Percentiles rank a stretch among this genome's conserved stretches.
Conservation (phyloP, 2,888 invertebrate species). For the Isoperla grammatica region DNA sequence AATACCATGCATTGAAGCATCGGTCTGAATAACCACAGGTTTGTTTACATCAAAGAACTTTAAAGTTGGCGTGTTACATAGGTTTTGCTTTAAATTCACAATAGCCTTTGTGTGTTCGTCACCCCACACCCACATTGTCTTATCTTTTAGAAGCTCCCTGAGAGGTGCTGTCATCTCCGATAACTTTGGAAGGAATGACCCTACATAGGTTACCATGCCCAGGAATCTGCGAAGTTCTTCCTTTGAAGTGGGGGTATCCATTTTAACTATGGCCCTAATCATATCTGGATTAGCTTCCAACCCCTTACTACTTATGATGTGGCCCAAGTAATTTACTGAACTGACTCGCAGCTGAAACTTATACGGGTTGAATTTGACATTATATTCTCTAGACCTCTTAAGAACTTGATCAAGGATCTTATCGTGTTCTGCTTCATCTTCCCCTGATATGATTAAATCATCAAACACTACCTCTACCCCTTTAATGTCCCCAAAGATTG, state of each 20-base stretch:
- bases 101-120: conserved; percentile 6
- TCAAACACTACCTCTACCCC: conserved; percentile 39
- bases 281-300: neutral
- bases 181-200: conserved; percentile 35
- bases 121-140: conserved; percentile 23
- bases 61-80: too few relatives aligned
- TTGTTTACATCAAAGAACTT: neutral
- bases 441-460: conserved; percentile 36
- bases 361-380: conserved; percentile 34
- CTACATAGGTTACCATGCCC: conserved; percentile 36
- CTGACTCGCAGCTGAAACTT: conserved; percentile 29
- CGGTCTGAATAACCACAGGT: neutral
- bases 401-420: conserved; percentile 18
- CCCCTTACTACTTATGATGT: conserved; percentile 33
- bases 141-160: too few relatives aligned
- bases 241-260: conserved; percentile 31
- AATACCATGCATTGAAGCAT: neutral
- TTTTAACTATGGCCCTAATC: neutral
- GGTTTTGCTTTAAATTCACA: too few relatives aligned
- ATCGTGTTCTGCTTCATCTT: conserved; percentile 14
- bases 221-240: conserved; percentile 35
- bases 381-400: conserved; percentile 28
- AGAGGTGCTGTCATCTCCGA: conserved; percentile 32
- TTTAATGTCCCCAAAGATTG: conserved; percentile 38
- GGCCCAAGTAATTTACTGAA: conserved; percentile 32